Base-by-base conservation (phyloP, 2,888 invertebrate genomes). In the Callyntrura sp. region DNA sequence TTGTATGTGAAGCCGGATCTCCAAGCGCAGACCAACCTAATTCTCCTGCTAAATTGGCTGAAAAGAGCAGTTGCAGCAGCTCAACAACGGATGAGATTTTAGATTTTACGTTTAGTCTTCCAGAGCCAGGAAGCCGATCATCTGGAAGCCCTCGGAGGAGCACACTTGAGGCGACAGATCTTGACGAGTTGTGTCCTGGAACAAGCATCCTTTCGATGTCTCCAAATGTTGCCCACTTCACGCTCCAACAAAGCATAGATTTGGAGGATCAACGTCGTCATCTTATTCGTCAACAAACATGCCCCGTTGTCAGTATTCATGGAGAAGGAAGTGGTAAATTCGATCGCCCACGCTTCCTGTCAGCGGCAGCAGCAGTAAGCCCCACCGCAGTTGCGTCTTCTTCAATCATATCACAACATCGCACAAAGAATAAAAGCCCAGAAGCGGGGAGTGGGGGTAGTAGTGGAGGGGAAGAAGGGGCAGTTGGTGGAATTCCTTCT, bases 21-120 rank as follows among this genome's bases (percentile, higher is more conserved):
- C 92, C 92, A 6, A 91, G 84, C 25, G 79, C 90, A 25, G 92
- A 92, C 4, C 65, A 88, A 8, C 93, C 93, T 45, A 85, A 82
- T 23, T 93, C 93, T 23, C 93, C 93, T 11, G 91, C 83, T 8
- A 91, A 91, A 85, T 48, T 92, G 14, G 85, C 88, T 68, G 93
- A 92, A 55, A 92, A 92, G 76, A 93, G 93, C 84, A 93, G 93
- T 76, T 92, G 92, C 70, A 91, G 91, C 45, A 93, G 93, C 78
- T 93, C 92, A 14, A 92, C 93, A 5, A 92, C 93, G 9, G 93
- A 93, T 85, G 93, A 93, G 91, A 92, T 93, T 90, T 90, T 93
- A 23, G 93, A 93, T 90, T 93, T 93, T 83, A 93, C 93, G 4
- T 93, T 90, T 86, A 93, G 93, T 93, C 93, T 93, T 92, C 93